Base-by-base conservation (phyloP, 1,140 invertebrate genomes). In the Sitodiplosis mosellana region DNA sequence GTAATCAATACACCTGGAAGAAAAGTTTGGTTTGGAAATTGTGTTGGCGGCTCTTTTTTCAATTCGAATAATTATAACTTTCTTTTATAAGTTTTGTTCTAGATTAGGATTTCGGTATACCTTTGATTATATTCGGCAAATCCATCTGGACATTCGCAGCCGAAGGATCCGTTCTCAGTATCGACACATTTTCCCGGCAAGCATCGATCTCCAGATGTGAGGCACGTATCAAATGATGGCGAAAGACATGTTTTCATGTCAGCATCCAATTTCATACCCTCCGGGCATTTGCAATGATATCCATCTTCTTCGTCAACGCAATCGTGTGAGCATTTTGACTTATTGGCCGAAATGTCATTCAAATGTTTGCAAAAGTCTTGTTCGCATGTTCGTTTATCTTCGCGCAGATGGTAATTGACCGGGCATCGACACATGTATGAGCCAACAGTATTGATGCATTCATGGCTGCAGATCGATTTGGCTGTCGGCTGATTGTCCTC, bases 401-500 rank as follows among this genome's bases (percentile, higher is more conserved):
- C 45, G 1, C 50, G 51, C 4, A 71, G 51, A 18, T 55, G 51
- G 18, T 62, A 59, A 19, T 60, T 53, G 0, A 50, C 21, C 2
- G 58, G 58, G 61, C 71, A 83, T 41, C 63, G 53, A 55, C 83
- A 85, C 18, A 66, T 52, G 53, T 69, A 80, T 4, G 69, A 71
- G 1, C 80, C 82, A n/a, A 69, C 60, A 0, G 68, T 69, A 51
- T 83, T 82, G 43, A 73, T 63, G 59, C 82, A 86, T 15, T 61
- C 61, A 49, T 75, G 70, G 1, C 69, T 68, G 49, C 80, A 83
- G n/a, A 50, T 57, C 54, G 14, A 40, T 18, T 0, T 51, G 54
- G 2, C 50, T 48, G 12, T 37, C 43, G 20, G 52, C 53, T 59
- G 69, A 27, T 27, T 27, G 4, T 27, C 27, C 27, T 27, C 46